phyloP scores from a whole-genome alignment of 2,113 vertebrate genomes.

The Muntiacus reevesi region DNA sequence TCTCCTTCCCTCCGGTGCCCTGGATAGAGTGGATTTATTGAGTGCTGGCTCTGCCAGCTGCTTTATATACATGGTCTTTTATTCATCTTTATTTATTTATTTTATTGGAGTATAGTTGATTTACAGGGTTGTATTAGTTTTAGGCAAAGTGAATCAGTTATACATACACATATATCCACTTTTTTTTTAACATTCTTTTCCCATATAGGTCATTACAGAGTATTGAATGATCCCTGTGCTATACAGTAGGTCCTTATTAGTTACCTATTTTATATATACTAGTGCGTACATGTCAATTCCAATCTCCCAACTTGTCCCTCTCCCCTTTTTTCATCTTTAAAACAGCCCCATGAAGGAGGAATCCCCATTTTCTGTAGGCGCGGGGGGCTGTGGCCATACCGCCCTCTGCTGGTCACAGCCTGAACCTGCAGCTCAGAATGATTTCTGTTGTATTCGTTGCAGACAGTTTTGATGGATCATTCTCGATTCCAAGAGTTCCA shows the following conservation, averaged over 20 bases:
- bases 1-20: neutral
- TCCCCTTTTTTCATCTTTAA: neutral
- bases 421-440: neutral
- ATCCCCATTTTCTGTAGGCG: neutral
- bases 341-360: neutral
- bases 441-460: neutral
- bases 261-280: neutral
- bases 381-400: neutral
- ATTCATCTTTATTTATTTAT: neutral
- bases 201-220: neutral
- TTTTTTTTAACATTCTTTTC: neutral
- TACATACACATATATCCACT: neutral
- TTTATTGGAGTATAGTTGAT: neutral
- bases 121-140: neutral
- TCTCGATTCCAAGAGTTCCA: slow-evolving; percentile 93
- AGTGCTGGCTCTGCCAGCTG: neutral
- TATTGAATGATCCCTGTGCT: neutral
- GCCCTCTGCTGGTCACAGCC: slow-evolving; percentile 40
- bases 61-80: neutral
- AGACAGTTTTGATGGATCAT: slow-evolving; percentile 96
- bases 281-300: neutral
- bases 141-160: neutral
- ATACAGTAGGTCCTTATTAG: neutral
- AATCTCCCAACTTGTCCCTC: neutral
- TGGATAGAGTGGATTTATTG: neutral